A percentile compares a stretch with the other conserved stretches of the same genome.
These are phyloP conservation scores for Kradibia gibbosae DNA, from an alignment of 1,140 invertebrate species.

Conservation along the genomic window DNA sequence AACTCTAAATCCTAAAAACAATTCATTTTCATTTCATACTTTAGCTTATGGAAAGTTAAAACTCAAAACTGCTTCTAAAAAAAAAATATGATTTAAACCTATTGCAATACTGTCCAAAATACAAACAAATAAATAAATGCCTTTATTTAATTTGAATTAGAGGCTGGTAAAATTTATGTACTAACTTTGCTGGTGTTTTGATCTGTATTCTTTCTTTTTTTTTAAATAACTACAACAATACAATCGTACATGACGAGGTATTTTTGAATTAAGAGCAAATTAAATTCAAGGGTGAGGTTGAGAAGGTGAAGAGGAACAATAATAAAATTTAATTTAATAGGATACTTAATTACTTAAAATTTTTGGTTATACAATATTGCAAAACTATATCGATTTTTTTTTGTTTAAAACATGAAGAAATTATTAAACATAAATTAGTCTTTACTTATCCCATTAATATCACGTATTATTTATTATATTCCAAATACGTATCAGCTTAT, in stretches of 20 bases:
- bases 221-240: neutral
- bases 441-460: too few relatives aligned
- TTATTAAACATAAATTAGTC: too few relatives aligned
- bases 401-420: too few relatives aligned
- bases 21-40: slow-evolving; percentile 14
- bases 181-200: neutral
- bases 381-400: too few relatives aligned
- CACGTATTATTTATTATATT: too few relatives aligned
- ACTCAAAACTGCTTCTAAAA: neutral
- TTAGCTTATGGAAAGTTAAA: slow-evolving; percentile 4
- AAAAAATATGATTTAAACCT: neutral
- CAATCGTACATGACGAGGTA: neutral
- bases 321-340: too few relatives aligned
- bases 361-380: too few relatives aligned
- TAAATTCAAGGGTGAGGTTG: too few relatives aligned
- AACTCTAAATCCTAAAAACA: neutral
- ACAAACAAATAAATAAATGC: neutral
- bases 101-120: neutral
- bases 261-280: slow-evolving; percentile 17
- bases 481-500: too few relatives aligned
- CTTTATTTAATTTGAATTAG: slow-evolving; percentile 16
- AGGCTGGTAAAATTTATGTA: slow-evolving; percentile 22
- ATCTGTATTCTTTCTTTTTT: neutral
- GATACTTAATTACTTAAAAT: too few relatives aligned
- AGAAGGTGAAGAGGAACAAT: neutral